Evolutionary conservation across 2,113 vertebrate genomes (phyloP), one percentile per base, ranked within the genome.

Genomic region (Sinocyclocheilus anshuiensis): DNA sequence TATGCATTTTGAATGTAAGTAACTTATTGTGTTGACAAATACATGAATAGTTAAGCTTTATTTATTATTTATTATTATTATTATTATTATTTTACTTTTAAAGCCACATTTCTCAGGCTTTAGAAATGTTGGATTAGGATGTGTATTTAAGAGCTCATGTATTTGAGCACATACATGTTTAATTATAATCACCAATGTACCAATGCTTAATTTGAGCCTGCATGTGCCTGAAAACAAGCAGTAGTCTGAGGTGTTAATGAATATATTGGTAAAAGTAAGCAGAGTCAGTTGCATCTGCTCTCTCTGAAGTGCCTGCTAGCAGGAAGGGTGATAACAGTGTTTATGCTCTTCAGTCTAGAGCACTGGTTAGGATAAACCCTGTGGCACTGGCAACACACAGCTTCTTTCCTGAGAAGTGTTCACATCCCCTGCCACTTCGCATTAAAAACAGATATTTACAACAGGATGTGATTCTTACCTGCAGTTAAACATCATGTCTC

Each of bases 261-360:
- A 80, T 45, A 45, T 63, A n/a, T 24, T 50, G 22, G 48, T 15
- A 26, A 59, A 45, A 9, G 13, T 13, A 81, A 84, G 65, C 75
- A 84, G n/a, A 79, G 78, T 59, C 9, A 76, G 26, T 77, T 61
- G 85, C 26, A 69, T 77, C 10, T 45, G 69, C n/a, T 24, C n/a
- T 16, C 42, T 53, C 8, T 59, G 57, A 61, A 71, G 76, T 83
- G 88, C 61, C 80, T 89, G 86, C 67, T 85, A 76, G 88, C 90
- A 84, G 88, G 82, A 36, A 18, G 89, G 86, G 88, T 91, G 92
- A 93, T 92, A 93, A 92, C 88, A 88, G 87, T 90, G 86, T 94
- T 93, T 92, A 91, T 88, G 74, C 36, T 55, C 86, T 88, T 91
- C 86, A 90, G 90, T 87, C 88, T 85, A 89, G 90, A 85, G 83